phyloP scores from a whole-genome alignment of 2,888 invertebrate species.

The Diachrysia chrysitis region DNA sequence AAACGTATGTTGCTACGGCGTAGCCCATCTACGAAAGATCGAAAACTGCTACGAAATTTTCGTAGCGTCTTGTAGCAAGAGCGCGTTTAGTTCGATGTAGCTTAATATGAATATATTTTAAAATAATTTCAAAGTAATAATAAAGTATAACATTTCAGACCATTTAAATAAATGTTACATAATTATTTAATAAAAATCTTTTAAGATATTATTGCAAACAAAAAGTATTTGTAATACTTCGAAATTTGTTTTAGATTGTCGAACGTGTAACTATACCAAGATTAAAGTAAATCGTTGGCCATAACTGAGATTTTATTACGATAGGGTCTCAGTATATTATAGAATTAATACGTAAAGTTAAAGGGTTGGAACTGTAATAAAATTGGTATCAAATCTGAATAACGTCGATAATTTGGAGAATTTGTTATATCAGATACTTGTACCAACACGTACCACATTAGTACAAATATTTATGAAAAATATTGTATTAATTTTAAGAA shows the following conservation, averaged over 20 bases:
- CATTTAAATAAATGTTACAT: too few species aligned
- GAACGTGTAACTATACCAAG: neutral
- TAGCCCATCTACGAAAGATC: slow-evolving; percentile 47
- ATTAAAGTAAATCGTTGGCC: slow-evolving; percentile 19
- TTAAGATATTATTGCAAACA: too few species aligned
- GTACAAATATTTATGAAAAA: too few species aligned
- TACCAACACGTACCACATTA: too few species aligned
- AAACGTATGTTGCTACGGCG: slow-evolving; percentile 47
- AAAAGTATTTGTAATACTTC: too few species aligned
- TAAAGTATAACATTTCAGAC: too few species aligned
- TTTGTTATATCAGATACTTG: too few species aligned
- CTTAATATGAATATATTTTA: too few species aligned
- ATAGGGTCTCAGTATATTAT: slow-evolving; percentile 24
- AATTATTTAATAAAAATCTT: too few species aligned
- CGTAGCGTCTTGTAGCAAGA: neutral
- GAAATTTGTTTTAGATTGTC: neutral
- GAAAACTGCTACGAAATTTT: slow-evolving; percentile 10
- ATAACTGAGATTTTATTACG: slow-evolving; percentile 9
- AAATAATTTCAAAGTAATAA: too few species aligned
- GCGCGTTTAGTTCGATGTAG: too few species aligned
- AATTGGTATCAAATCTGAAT: slow-evolving; percentile 27
- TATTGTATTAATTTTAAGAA: too few species aligned
- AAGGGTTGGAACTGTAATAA: slow-evolving; percentile 28
- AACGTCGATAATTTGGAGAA: neutral
- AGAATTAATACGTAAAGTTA: slow-evolving; percentile 35